phyloP scores from a whole-genome alignment of 2,797 vertebrate species.

The Siniperca undulata region DNA sequence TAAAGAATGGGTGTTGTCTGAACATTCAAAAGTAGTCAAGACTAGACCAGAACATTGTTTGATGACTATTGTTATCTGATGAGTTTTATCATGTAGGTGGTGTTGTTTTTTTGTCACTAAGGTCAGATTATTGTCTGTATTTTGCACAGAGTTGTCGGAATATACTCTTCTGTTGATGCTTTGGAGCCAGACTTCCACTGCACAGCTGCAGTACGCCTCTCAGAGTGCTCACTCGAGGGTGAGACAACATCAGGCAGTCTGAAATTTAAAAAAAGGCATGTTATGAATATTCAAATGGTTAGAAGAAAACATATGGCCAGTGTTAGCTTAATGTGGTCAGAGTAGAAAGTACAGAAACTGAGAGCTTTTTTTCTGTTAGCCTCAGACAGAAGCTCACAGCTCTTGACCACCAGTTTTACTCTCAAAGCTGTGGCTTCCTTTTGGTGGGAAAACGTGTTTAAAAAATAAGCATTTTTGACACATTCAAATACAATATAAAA shows the following conservation, averaged over 20 bases:
- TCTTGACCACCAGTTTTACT: neutral
- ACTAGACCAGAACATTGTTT: neutral
- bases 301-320: slow-evolving; percentile 32
- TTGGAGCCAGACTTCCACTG: slow-evolving; percentile 26
- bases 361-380: neutral
- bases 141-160: neutral
- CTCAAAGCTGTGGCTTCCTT: neutral
- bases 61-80: neutral
- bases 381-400: slow-evolving; percentile 5
- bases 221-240: slow-evolving; percentile 32
- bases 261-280: neutral
- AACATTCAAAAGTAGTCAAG: neutral
- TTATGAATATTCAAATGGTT: slow-evolving; percentile 38
- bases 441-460: neutral
- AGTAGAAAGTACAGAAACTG: slow-evolving; percentile 6
- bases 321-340: slow-evolving; percentile 23
- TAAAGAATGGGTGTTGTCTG: neutral
- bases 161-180: slow-evolving; percentile 3
- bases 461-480: neutral
- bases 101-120: neutral
- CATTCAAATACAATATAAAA: neutral
- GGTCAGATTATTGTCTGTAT: neutral
- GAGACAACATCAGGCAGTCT: slow-evolving; percentile 38
- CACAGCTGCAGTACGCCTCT: slow-evolving; percentile 46
- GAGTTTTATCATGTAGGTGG: neutral